Conservation (phyloP, 2,888 invertebrate species). For the Halictus ligatus region DNA sequence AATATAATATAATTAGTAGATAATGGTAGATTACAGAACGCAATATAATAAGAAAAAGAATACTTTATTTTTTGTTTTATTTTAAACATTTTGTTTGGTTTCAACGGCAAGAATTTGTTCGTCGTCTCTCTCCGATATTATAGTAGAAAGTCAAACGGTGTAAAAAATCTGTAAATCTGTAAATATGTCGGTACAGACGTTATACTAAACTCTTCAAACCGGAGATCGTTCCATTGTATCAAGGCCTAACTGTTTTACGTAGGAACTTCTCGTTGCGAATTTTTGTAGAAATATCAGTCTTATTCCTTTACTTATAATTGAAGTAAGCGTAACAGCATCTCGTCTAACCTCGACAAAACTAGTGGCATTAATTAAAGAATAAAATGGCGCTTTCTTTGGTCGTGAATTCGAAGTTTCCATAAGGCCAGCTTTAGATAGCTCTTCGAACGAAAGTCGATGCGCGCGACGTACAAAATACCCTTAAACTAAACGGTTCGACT, state of each 20-base stretch:
- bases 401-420: constrained; percentile 20
- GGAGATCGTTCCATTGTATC: background rate
- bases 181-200: background rate
- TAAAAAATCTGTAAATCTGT: background rate
- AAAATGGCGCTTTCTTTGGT: constrained; percentile 57
- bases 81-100: constrained; percentile 5
- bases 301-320: constrained; percentile 51
- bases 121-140: background rate
- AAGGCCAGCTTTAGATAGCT: constrained; percentile 14
- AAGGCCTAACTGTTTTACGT: constrained; percentile 32
- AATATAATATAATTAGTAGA: no score
- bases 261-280: constrained; percentile 71
- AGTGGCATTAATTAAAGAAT: constrained; percentile 6
- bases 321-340: constrained; percentile 51
- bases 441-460: constrained; percentile 33
- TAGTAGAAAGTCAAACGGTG: constrained; percentile 7
- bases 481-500: background rate
- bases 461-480: background rate
- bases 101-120: background rate
- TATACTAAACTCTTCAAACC: background rate
- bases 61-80: background rate
- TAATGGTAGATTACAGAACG: background rate
- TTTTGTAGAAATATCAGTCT: constrained; percentile 71
- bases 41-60: background rate
- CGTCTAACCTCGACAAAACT: constrained; percentile 10